Percentiles rank a stretch among this genome's conserved stretches.
Conservation (phyloP, 92 coral and sea anemone species). For the Pocillopora meandrina region DNA sequence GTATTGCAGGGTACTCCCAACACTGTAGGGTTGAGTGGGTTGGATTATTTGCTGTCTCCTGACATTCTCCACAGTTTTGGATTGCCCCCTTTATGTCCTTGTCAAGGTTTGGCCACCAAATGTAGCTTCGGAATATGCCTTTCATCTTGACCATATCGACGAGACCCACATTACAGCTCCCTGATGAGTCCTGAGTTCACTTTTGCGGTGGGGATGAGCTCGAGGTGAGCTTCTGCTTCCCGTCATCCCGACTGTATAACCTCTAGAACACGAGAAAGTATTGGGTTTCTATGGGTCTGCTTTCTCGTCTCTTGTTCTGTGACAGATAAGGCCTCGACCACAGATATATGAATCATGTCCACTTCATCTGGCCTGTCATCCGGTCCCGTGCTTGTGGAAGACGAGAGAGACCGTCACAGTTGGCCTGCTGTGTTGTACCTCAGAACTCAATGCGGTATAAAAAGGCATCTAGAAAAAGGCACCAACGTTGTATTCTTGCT, state of each 20-base stretch:
- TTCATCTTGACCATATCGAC: constrained; percentile 60
- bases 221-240: background rate
- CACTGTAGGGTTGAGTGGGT: background rate
- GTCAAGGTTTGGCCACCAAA: constrained; percentile 65
- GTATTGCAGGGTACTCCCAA: constrained; percentile 26
- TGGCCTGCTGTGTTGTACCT: too few species aligned
- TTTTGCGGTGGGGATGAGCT: constrained; percentile 21
- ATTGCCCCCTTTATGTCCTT: background rate
- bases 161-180: constrained; percentile 55
- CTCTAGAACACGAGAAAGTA: too few species aligned
- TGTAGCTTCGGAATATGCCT: constrained; percentile 48
- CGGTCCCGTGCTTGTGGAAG: background rate
- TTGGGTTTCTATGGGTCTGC: constrained; percentile 47
- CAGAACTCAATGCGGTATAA: too few species aligned
- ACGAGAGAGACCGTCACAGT: too few species aligned
- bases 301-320: constrained; percentile 42
- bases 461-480: too few species aligned
- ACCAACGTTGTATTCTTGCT: too few species aligned
- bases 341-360: background rate
- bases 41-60: constrained; percentile 1
- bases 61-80: constrained; percentile 48
- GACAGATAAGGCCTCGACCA: constrained; percentile 42
- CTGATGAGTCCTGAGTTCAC: constrained; percentile 2
- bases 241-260: too few species aligned
- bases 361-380: constrained; percentile 33